Base-by-base conservation (phyloP, 35 echinoderm and acorn worm species). In the Heliocidaris erythrogramma region DNA sequence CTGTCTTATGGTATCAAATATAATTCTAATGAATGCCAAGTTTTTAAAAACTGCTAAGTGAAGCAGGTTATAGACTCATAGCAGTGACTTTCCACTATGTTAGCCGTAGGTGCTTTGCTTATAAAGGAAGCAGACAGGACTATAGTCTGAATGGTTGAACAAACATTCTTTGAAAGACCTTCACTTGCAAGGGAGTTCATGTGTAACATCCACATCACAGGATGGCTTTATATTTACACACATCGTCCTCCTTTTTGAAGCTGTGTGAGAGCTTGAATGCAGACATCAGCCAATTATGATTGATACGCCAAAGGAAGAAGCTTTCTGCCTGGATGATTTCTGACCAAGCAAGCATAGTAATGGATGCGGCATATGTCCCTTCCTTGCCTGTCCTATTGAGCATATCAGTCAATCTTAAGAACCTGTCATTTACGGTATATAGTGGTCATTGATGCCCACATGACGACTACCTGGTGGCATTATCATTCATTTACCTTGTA, bases 311-410 rank as follows among this genome's bases (percentile, higher is more conserved):
- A 27, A 78, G 65, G 87, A 89, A 89, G 32, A 47, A 89, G 31
- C 30, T 89, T 48, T 89, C 31, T 48, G 87, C 87, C 47, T 89
- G 31, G 87, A 12, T 48, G 87, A 89, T 32, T 89, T 89, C 17
- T 48, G 47, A 48, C 87, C 87, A 89, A 32, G 31, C 30, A 9
- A 89, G 87, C 87, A 12, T 32, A 48, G 32, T 89, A 89, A 89
- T 89, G 87, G 87, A 89, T 89, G 87, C 31, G 87, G 13, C 87
- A 89, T 89, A 89, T 89, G 87, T 89, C 47, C 87, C 87, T 47
- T 47, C 87, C 47, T 78, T 16, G 61, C 24, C 61, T 16, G 17
- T 27, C 5, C 27, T 78, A 78, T n/a, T 42, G 35, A 42, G 35
- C 35, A 42, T 42, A 0, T 78, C 27, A 6, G 52, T 78, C 2